Evolutionary conservation across 2,888 invertebrate genomes (phyloP).

Genomic region (Galerucella calmariensis): DNA sequence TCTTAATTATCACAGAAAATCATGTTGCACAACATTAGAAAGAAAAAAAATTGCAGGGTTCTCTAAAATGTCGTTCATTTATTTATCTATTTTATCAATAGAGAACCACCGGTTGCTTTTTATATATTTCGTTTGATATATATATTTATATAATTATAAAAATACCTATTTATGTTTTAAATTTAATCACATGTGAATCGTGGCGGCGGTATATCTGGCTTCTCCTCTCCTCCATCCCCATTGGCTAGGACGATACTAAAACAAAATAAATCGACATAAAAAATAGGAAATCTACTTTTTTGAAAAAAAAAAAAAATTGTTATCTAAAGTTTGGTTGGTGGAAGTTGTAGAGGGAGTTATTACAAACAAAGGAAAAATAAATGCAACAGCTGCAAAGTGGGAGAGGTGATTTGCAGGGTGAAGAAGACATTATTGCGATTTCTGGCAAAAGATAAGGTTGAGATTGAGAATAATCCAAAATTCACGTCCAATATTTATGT

Average conservation of each 20-base stretch:
- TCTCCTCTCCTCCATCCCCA: constrained; percentile 94
- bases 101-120: constrained; percentile 23
- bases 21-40: constrained; percentile 29
- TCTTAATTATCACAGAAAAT: constrained; percentile 35
- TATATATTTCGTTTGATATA: constrained; percentile 12
- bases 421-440: too few relatives aligned
- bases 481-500: too few relatives aligned
- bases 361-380: too few relatives aligned
- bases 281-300: too few relatives aligned
- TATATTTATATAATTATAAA: constrained; percentile 23
- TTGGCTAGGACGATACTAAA: constrained; percentile 93
- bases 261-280: constrained; percentile 48
- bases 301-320: neutral
- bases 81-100: constrained; percentile 4
- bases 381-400: too few relatives aligned
- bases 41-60: constrained; percentile 10
- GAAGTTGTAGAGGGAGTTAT: too few relatives aligned
- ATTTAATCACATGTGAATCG: constrained; percentile 86
- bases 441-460: too few relatives aligned
- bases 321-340: too few relatives aligned
- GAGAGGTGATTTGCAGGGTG: too few relatives aligned
- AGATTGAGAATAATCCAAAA: too few relatives aligned
- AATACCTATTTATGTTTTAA: neutral
- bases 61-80: constrained; percentile 17
- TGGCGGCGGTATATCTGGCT: constrained; percentile 93